Evolutionary conservation across 2,797 vertebrate genomes (phyloP), one percentile per base, ranked within the genome.

Genomic region (Silurus aristotelis): DNA sequence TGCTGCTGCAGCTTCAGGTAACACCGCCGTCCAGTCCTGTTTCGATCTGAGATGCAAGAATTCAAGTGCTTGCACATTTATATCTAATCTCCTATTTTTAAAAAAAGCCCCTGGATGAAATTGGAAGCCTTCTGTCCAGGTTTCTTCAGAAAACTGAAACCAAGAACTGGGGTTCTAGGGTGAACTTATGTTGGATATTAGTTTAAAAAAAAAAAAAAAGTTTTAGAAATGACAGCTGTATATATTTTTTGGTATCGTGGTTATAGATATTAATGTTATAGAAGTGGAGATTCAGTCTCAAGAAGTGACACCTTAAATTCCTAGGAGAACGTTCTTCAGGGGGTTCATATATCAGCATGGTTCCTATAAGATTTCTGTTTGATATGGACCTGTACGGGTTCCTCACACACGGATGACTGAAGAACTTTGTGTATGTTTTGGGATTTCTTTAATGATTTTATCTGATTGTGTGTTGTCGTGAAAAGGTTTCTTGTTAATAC

Each of bases 1-100:
- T 38, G 85, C 56, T 61, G 80, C 91, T 48, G 80, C 91, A 84
- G 87, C 89, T 73, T 92, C 91, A 87, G 94, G 94, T 95, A 86
- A 94, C 58, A 22, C 20, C 48, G 25, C 66, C 19, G 27, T 43
- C 38, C 63, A 46, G 9, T 7, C 5, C 17, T 71, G 13, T 48
- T 79, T 60, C 19, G 2, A 2, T 75, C 71, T 64, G 25, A 46
- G 5, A 76, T 81, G 31, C 43, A 27, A 60, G 31, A 64, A 14
- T 17, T 43, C 22, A 15, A 14, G 2, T 31, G 7, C 20, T n/a
- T 14, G 10, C 20, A 20, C 27, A 43, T 20, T 55, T 55, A 20
- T 13, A 63, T 13, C 20, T 31, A 38, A 12, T 13, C 19, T 76
- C 15, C 15, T 76, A 56, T n/a, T 58, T 6, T 0, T 2, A 52